Percentiles rank a stretch among this genome's conserved stretches.
Conservation (phyloP, 2,888 invertebrate species). For the Dynastes tityus region DNA sequence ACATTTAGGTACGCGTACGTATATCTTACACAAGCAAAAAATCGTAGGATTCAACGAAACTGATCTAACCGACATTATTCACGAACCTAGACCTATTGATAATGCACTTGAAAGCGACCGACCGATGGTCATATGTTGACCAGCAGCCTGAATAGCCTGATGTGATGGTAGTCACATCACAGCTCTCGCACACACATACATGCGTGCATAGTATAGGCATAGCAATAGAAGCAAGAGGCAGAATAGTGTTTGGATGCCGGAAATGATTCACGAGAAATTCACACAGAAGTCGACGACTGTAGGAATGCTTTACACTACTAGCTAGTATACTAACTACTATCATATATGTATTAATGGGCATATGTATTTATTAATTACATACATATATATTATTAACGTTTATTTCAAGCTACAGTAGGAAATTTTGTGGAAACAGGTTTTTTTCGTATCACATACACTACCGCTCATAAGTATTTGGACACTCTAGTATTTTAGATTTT, state of each 20-base stretch:
- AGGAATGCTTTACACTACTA: neutral
- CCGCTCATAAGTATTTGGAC: no score
- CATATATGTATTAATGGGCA: no score
- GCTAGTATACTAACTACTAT: no score
- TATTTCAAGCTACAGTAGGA: no score
- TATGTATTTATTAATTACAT: no score
- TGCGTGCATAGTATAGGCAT: neutral
- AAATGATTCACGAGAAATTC: constrained; percentile 36
- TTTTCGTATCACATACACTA: no score
- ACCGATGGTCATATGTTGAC: constrained; percentile 1
- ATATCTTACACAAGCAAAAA: neutral
- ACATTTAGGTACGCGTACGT: no score
- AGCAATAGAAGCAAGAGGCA: neutral
- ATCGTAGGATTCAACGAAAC: neutral
- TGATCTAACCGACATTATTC: neutral
- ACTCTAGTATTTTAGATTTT: no score
- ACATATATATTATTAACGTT: no score
- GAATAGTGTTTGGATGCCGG: constrained; percentile 10
- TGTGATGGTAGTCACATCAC: constrained; percentile 15
- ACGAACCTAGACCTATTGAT: constrained; percentile 30
- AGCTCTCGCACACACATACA: neutral
- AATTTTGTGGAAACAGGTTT: no score
- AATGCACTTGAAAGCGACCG: constrained; percentile 14
- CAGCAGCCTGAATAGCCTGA: neutral
- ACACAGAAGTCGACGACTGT: constrained; percentile 11